Evolutionary conservation across 2,888 invertebrate species (phyloP).

Genomic region (Drosophila picticornis): DNA sequence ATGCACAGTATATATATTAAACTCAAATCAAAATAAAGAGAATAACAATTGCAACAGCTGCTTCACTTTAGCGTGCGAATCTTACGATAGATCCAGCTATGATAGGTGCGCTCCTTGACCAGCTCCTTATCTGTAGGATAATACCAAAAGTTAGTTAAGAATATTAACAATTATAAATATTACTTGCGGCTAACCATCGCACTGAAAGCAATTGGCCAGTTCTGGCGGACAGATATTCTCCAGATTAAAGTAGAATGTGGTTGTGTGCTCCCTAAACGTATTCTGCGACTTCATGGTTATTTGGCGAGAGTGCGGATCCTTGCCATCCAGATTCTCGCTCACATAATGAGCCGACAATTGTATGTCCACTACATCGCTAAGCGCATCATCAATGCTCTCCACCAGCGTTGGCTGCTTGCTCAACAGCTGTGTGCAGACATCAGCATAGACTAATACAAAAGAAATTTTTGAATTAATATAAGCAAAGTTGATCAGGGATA

Average conservation of each 20-base stretch:
- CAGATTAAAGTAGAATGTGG: constrained; percentile 82
- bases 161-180: background rate
- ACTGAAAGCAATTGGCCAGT: constrained; percentile 73
- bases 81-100: constrained; percentile 82
- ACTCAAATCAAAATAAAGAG: background rate
- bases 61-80: constrained; percentile 69
- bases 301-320: constrained; percentile 82
- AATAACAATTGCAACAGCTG: background rate
- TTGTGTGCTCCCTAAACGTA: constrained; percentile 76
- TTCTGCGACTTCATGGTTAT: constrained; percentile 81
- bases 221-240: constrained; percentile 84
- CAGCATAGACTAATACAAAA: constrained; percentile 70
- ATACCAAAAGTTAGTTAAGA: background rate
- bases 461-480: background rate
- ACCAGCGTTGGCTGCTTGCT: constrained; percentile 67
- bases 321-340: constrained; percentile 79
- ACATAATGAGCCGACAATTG: constrained; percentile 79
- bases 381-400: constrained; percentile 73
- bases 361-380: constrained; percentile 81
- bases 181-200: constrained; percentile 69
- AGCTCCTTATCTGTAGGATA: constrained; percentile 74
- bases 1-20: constrained; percentile 6
- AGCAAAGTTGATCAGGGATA: background rate
- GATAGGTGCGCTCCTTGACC: constrained; percentile 79
- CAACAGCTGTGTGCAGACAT: constrained; percentile 81